Conservation (phyloP, 2,888 invertebrate species). For the Mythimna loreyi region DNA sequence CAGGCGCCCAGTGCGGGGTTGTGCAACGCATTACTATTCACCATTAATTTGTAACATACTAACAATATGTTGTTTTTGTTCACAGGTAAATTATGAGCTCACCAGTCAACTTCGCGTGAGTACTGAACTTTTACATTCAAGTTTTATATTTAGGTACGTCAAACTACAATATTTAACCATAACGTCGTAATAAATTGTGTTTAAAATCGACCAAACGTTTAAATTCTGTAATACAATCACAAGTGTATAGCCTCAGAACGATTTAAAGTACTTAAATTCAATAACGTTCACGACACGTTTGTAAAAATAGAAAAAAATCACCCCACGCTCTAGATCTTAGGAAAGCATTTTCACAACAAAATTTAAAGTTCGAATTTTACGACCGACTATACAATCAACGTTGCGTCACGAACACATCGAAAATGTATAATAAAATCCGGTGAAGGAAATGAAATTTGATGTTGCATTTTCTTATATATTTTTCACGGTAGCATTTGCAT, state of each 20-base stretch:
- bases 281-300: constrained; percentile 36
- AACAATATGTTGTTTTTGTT: constrained; percentile 37
- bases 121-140: constrained; percentile 3
- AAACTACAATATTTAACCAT: neutral
- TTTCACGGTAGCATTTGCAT: constrained; percentile 75
- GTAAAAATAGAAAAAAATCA: constrained; percentile 47
- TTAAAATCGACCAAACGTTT: constrained; percentile 3
- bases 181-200: neutral
- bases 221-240: constrained; percentile 9
- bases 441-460: constrained; percentile 79
- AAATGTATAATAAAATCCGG: constrained; percentile 80
- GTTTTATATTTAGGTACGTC: neutral
- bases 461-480: constrained; percentile 79
- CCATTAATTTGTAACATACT: neutral
- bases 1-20: too few relatives aligned
- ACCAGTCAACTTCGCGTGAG: constrained; percentile 30
- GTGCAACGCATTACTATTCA: neutral
- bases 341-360: constrained; percentile 63
- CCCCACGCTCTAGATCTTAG: constrained; percentile 49
- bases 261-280: constrained; percentile 43
- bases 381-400: constrained; percentile 79
- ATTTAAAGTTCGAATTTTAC: constrained; percentile 72
- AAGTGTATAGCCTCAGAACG: constrained; percentile 4
- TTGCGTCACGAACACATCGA: constrained; percentile 79
- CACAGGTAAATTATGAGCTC: constrained; percentile 45